A percentile compares a stretch with the other conserved stretches of the same genome.
Evolutionary conservation across 2,888 invertebrate species (phyloP).

Genomic region (Rugalucina vietnamica): DNA sequence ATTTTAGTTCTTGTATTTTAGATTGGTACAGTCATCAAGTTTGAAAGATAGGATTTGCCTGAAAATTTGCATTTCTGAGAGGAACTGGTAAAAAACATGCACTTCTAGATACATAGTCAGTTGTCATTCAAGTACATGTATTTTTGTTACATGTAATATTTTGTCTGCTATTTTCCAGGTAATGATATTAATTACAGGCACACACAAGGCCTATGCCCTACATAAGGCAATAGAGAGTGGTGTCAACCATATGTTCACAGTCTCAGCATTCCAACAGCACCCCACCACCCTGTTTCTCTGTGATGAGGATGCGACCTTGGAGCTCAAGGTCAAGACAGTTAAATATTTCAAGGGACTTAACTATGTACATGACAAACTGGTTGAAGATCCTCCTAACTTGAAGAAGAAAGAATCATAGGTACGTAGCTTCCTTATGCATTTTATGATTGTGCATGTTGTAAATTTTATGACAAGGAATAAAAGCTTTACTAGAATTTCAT

Average conservation of each 20-base stretch:
- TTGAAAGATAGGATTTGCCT: too few relatives aligned
- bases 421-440: too few relatives aligned
- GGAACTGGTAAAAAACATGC: too few relatives aligned
- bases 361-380: slow-evolving; percentile 82
- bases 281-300: slow-evolving; percentile 96
- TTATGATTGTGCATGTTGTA: too few relatives aligned
- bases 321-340: slow-evolving; percentile 98
- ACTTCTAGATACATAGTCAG: too few relatives aligned
- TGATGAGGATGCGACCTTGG: slow-evolving; percentile 98
- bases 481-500: too few relatives aligned
- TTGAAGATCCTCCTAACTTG: slow-evolving; percentile 73
- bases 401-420: slow-evolving; percentile 14
- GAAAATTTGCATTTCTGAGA: too few relatives aligned
- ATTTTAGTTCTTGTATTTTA: too few relatives aligned
- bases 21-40: too few relatives aligned
- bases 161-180: slow-evolving; percentile 86
- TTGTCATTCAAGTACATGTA: too few relatives aligned
- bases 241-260: slow-evolving; percentile 99
- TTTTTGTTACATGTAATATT: too few relatives aligned
- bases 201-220: slow-evolving; percentile 97
- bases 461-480: too few relatives aligned
- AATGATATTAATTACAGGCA: slow-evolving; percentile 98
- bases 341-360: slow-evolving; percentile 94
- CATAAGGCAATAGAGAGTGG: slow-evolving; percentile 99
- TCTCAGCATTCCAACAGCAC: slow-evolving; percentile 98